Conservation (phyloP, 1,140 invertebrate genomes). For the honey bee (Apis mellifera) region DNA sequence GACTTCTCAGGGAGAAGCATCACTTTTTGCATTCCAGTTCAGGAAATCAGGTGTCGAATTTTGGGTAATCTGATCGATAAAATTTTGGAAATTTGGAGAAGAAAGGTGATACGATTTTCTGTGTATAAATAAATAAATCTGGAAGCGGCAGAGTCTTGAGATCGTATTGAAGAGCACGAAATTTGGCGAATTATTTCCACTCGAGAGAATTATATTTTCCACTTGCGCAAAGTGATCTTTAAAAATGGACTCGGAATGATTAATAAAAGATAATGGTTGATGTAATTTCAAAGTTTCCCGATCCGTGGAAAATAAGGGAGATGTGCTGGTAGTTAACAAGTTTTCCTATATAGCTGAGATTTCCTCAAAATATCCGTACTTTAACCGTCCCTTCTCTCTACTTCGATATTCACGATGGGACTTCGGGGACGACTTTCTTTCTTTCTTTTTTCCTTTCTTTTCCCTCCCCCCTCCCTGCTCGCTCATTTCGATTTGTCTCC, state of each 20-base stretch:
- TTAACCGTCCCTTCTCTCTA: constrained; percentile 31
- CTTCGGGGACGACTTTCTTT: constrained; percentile 49
- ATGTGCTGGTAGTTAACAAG: constrained; percentile 45
- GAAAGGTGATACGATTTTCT: too few relatives aligned
- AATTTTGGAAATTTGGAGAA: too few relatives aligned
- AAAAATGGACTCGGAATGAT: neutral
- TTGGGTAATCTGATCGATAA: too few relatives aligned
- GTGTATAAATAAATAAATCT: too few relatives aligned
- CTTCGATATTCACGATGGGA: constrained; percentile 68
- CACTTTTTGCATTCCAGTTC: too few relatives aligned
- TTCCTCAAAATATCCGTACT: constrained; percentile 38
- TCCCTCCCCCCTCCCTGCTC: constrained; percentile 2
- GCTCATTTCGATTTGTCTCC: constrained; percentile 54
- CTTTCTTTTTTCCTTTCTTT: constrained; percentile 3
- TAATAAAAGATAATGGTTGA: neutral
- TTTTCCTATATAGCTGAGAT: constrained; percentile 15
- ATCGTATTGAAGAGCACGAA: too few relatives aligned
- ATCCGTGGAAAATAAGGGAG: constrained; percentile 13
- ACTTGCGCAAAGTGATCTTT: neutral
- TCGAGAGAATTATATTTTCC: too few relatives aligned
- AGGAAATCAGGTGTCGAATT: too few relatives aligned
- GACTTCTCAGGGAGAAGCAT: too few relatives aligned
- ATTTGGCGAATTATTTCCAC: too few relatives aligned
- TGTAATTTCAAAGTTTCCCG: constrained; percentile 43
- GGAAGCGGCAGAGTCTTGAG: too few relatives aligned